Percentiles rank a stretch among this genome's conserved stretches.
phyloP scores from a whole-genome alignment of 2,113 vertebrate genomes.

The Smithornis capensis region DNA sequence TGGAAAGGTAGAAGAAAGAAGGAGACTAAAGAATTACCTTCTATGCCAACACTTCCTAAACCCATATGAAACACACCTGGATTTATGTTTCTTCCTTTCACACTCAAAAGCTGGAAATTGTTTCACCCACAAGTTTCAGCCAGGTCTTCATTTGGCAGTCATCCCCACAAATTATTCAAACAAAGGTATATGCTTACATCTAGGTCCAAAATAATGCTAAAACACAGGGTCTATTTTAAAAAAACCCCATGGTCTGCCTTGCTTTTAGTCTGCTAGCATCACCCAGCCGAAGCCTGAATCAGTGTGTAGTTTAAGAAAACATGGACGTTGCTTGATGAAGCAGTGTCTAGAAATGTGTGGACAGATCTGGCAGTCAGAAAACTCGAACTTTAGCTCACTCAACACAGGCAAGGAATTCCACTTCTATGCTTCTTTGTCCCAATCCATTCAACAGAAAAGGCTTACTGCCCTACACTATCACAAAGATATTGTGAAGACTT shows the following conservation, averaged over 20 bases:
- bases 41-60: slow-evolving; percentile 14
- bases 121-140: background rate
- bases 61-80: background rate
- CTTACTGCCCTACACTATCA: background rate
- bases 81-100: background rate
- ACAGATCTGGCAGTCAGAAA: background rate
- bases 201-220: slow-evolving; percentile 1
- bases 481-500: background rate
- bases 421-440: background rate
- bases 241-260: background rate
- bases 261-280: background rate
- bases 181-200: background rate
- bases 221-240: background rate
- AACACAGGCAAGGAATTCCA: background rate
- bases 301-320: background rate
- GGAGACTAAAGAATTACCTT: background rate
- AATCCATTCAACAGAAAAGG: background rate
- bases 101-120: background rate
- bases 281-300: background rate
- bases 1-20: slow-evolving; percentile 18
- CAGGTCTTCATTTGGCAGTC: slow-evolving; percentile 10
- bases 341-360: background rate
- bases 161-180: background rate
- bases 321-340: rapidly evolving
- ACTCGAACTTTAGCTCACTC: background rate